Percentiles rank a stretch among this genome's conserved stretches.
phyloP scores from a whole-genome alignment of 2,113 vertebrate species.

The Cygnus buccinator region DNA sequence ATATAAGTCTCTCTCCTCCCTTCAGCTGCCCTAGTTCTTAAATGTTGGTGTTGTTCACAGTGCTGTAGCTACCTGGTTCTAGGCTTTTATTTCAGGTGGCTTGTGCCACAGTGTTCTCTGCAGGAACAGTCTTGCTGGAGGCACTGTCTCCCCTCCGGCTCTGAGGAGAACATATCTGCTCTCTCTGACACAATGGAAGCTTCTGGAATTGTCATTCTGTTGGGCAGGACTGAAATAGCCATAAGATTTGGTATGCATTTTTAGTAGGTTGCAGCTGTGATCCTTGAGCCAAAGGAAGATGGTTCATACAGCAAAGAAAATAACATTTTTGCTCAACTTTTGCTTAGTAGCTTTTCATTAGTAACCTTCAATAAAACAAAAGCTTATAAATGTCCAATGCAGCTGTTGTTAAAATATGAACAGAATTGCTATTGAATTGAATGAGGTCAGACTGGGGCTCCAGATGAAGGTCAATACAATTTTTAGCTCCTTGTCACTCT shows the following conservation, averaged over 20 bases:
- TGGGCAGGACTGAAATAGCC: neutral
- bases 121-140: neutral
- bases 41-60: neutral
- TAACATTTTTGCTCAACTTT: neutral
- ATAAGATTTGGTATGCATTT: neutral
- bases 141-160: neutral
- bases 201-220: neutral
- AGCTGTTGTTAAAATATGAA: neutral
- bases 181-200: neutral
- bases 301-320: neutral
- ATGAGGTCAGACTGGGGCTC: neutral
- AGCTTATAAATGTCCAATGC: neutral
- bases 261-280: neutral
- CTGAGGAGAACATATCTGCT: neutral
- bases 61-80: neutral
- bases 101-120: neutral
- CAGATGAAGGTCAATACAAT: constrained; percentile 1
- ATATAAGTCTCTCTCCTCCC: neutral
- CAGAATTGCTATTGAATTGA: neutral
- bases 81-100: neutral
- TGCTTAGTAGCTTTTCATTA: neutral
- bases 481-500: neutral
- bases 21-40: neutral
- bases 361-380: neutral
- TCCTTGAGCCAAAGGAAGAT: neutral